phyloP scores from a whole-genome alignment of 2,888 invertebrate genomes.

The Drosophila monieri region DNA sequence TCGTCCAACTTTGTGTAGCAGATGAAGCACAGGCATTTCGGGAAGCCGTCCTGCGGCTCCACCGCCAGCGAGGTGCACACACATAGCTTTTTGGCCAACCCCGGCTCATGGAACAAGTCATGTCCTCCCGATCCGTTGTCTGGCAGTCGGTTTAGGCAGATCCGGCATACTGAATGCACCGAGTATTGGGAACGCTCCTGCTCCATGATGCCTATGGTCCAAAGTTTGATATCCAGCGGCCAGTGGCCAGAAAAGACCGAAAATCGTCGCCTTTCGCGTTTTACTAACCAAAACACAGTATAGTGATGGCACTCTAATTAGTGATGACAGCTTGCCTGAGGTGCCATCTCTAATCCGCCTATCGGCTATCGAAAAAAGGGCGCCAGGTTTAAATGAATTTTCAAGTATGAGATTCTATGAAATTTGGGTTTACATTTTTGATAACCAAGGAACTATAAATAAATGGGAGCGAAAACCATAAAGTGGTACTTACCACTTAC shows the following conservation, averaged over 20 bases:
- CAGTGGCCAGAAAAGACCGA: slow-evolving; percentile 17
- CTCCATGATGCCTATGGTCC: slow-evolving; percentile 50
- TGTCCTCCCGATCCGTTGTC: slow-evolving; percentile 46
- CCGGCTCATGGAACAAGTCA: slow-evolving; percentile 76
- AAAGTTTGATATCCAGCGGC: neutral
- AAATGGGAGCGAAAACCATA: no score
- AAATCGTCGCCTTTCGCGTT: slow-evolving; percentile 28
- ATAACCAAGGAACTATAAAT: no score
- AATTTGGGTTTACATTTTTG: no score
- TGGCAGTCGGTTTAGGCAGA: slow-evolving; percentile 74
- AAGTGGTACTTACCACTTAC: no score
- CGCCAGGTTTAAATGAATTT: slow-evolving; percentile 1
- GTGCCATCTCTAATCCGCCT: neutral
- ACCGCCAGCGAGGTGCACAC: slow-evolving; percentile 79
- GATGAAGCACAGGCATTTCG: slow-evolving; percentile 71
- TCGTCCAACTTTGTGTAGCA: slow-evolving; percentile 76
- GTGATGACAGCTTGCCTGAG: neutral
- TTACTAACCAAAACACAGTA: slow-evolving; percentile 27
- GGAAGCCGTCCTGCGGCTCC: slow-evolving; percentile 80
- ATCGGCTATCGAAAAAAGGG: neutral
- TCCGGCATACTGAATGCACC: slow-evolving; percentile 79
- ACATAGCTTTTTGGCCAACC: slow-evolving; percentile 77
- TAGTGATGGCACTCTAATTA: neutral
- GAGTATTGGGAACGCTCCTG: slow-evolving; percentile 48
- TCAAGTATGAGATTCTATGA: no score